phyloP scores from a whole-genome alignment of 1,140 invertebrate species.

The Maniola jurtina region DNA sequence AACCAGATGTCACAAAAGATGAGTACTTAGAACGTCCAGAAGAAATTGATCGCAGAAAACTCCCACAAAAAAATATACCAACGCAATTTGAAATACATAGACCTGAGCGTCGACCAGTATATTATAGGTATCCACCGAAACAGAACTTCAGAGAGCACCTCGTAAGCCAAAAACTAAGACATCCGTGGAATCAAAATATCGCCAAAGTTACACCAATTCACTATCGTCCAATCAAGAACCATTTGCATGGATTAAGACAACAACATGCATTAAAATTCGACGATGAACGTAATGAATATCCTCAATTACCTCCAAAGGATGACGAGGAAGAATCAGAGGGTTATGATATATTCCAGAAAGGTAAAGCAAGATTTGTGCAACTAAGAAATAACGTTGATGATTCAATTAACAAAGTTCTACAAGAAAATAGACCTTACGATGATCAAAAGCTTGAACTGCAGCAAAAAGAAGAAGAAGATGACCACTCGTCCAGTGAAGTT shows the following conservation, averaged over 20 bases:
- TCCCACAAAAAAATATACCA: constrained; percentile 61
- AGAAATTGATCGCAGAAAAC: constrained; percentile 54
- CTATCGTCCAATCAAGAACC: constrained; percentile 65
- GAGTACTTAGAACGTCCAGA: constrained; percentile 61
- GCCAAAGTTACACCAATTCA: constrained; percentile 68
- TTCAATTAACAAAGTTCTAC: constrained; percentile 58
- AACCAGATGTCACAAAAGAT: constrained; percentile 48
- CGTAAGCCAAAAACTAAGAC: constrained; percentile 64
- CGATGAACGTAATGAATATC: constrained; percentile 72
- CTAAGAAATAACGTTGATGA: constrained; percentile 64
- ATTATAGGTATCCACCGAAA: constrained; percentile 52
- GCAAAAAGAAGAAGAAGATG: constrained; percentile 36
- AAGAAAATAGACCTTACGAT: constrained; percentile 49
- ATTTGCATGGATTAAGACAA: constrained; percentile 60
- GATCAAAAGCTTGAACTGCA: constrained; percentile 55
- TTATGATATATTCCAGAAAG: constrained; percentile 72
- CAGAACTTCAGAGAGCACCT: constrained; percentile 45
- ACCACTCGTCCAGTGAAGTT: constrained; percentile 12
- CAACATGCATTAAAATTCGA: constrained; percentile 70
- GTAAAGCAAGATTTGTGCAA: constrained; percentile 58
- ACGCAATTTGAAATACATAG: constrained; percentile 64
- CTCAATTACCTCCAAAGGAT: constrained; percentile 52
- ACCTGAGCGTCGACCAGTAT: constrained; percentile 58
- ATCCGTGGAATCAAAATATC: constrained; percentile 67
- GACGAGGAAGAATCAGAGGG: constrained; percentile 57